Evolutionary conservation across 1,140 invertebrate genomes (phyloP).

Genomic region (Drosophila trapezifrons): DNA sequence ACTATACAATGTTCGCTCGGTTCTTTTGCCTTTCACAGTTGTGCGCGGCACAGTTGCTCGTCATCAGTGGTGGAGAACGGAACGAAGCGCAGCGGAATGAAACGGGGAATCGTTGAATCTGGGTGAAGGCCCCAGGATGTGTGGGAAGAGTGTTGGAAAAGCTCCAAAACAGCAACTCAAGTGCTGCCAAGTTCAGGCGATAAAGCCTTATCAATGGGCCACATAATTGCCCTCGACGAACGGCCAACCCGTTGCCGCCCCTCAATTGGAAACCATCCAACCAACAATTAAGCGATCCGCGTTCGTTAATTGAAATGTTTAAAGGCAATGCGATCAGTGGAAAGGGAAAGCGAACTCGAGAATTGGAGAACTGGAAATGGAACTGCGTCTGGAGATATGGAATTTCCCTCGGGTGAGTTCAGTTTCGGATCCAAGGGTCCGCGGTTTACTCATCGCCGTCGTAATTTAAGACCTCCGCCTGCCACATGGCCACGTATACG

Average conservation of each 20-base stretch:
- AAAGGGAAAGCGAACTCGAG: constrained; percentile 6
- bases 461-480: constrained; percentile 51
- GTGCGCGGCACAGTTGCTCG: constrained; percentile 48
- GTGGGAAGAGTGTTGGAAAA: constrained; percentile 4
- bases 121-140: constrained; percentile 37
- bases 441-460: constrained; percentile 37
- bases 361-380: neutral
- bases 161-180: constrained; percentile 3
- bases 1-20: constrained; percentile 50
- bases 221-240: constrained; percentile 71
- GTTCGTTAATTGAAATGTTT: constrained; percentile 74
- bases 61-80: constrained; percentile 60
- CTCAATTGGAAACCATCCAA: constrained; percentile 10
- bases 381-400: constrained; percentile 36
- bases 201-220: constrained; percentile 54
- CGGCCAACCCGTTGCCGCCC: constrained; percentile 53
- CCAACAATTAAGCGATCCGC: constrained; percentile 64
- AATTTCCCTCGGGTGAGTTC: constrained; percentile 48
- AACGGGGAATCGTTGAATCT: constrained; percentile 7
- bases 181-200: constrained; percentile 18
- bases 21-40: constrained; percentile 45
- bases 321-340: constrained; percentile 57
- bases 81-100: constrained; percentile 11
- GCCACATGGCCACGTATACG: constrained; percentile 68
- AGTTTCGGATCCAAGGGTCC: neutral